phyloP scores from a whole-genome alignment of 1,140 invertebrate genomes.

The Eriosoma lanigerum region DNA sequence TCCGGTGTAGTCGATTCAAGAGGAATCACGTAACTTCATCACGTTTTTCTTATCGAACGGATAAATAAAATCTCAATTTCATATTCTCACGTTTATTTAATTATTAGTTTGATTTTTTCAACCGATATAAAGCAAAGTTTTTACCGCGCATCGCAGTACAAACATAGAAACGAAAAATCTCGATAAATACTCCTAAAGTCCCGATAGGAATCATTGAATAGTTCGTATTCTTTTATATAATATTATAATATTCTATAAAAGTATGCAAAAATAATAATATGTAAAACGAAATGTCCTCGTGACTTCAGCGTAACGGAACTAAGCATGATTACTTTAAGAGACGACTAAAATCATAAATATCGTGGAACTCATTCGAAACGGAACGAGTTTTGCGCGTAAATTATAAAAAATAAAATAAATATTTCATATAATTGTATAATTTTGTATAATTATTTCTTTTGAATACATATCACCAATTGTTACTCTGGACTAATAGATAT shows the following conservation, averaged over 20 bases:
- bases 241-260: neutral
- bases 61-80: neutral
- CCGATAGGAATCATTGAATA: neutral
- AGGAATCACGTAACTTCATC: slow-evolving; percentile 3
- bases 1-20: neutral
- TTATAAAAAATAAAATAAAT: neutral
- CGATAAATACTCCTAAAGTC: neutral
- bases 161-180: neutral
- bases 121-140: neutral
- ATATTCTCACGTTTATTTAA: neutral
- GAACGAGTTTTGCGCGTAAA: neutral
- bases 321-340: neutral
- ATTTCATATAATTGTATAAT: too few species aligned
- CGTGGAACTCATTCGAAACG: neutral
- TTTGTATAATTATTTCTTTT: neutral
- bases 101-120: neutral
- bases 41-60: neutral
- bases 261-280: neutral
- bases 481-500: too few species aligned
- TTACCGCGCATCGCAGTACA: neutral
- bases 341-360: neutral
- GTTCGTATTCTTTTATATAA: neutral
- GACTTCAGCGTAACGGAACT: neutral
- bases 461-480: too few species aligned
- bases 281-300: neutral